Evolutionary conservation across 2,797 vertebrate genomes (phyloP), one percentile per base, ranked within the genome.

Genomic region (Oreochromis mossambicus): DNA sequence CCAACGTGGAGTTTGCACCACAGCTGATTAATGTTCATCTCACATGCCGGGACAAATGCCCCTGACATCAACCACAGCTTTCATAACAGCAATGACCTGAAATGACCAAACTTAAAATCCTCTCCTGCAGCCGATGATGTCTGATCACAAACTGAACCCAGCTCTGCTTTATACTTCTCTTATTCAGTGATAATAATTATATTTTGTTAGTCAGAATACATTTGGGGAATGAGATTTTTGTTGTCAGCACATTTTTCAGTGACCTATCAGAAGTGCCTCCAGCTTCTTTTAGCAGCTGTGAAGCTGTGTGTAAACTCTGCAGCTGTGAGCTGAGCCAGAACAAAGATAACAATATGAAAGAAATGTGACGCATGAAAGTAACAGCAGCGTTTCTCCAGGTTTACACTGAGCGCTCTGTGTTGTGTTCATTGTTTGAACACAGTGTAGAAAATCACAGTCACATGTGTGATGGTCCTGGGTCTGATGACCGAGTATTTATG

Each of bases 241-340:
- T 29, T 29, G 29, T 29, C 29, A 29, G 29, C 54, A 56, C 13
- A 15, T 56, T 56, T 56, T 56, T 56, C 24, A 5, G 54, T 8
- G 24, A 56, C 54, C 54, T 8, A 0, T 56, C 54, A 56, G 3
- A 54, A 13, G 51, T 0, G 7, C 12, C 52, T 55, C 26, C 24
- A 4, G 21, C 13, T 79, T 51, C 12, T 73, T 56, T 58, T 3
- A 56, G 2, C 54, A 55, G 55, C 55, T 58, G 55, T 38, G 36
- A 36, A 36, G 34, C 34, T 36, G 34, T 0, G 1, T 3, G 1
- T 32, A 56, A 32, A 56, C 26, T 32, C 55, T 56, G 55, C 55
- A 17, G 55, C 14, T 9, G 5, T 56, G 55, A 24, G 21, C 66
- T 0, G 3, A 11, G 3, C 32, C 14, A 1, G 2, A 26, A 17